Conservation (phyloP, 1,140 invertebrate genomes). For the Pachypeltis micranthus region DNA sequence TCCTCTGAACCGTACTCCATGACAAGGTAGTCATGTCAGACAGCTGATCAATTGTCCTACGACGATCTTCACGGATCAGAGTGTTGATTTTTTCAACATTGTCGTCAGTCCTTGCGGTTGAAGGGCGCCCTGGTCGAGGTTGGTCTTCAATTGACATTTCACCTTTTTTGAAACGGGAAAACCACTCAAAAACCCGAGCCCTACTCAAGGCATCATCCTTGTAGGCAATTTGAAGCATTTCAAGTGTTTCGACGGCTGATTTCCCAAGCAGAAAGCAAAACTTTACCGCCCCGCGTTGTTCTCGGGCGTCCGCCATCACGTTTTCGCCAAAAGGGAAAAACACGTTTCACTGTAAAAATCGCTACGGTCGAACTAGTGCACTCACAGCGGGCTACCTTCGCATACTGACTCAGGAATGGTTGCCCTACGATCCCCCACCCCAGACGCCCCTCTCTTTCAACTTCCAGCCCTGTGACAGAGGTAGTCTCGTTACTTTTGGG, state of each 20-base stretch:
- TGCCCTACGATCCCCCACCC: neutral
- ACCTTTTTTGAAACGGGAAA: slow-evolving; percentile 24
- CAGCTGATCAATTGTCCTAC: slow-evolving; percentile 26
- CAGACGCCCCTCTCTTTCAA: neutral
- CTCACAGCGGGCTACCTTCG: slow-evolving; percentile 1
- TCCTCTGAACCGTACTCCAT: slow-evolving; percentile 22
- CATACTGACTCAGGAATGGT: slow-evolving; percentile 7
- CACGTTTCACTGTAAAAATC: slow-evolving; percentile 1
- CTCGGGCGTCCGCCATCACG: no score
- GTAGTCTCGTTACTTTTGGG: neutral
- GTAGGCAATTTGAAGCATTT: slow-evolving; percentile 16
- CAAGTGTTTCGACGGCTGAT: neutral
- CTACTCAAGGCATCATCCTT: slow-evolving; percentile 20
- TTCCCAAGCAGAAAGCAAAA: no score
- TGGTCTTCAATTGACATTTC: slow-evolving; percentile 25
- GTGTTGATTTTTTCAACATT: slow-evolving; percentile 27
- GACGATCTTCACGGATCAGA: slow-evolving; percentile 25
- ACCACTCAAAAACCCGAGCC: slow-evolving; percentile 22
- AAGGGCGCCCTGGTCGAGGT: slow-evolving; percentile 26
- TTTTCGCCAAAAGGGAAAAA: neutral
- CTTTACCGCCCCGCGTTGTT: no score
- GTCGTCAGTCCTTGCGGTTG: slow-evolving; percentile 27
- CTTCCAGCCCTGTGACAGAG: neutral
- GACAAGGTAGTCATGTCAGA: slow-evolving; percentile 10
- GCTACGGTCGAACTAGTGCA: slow-evolving; percentile 2